A percentile compares a stretch with the other conserved stretches of the same genome.
Evolutionary conservation across 2,113 vertebrate genomes (phyloP).

Genomic region (Podilymbus podiceps): DNA sequence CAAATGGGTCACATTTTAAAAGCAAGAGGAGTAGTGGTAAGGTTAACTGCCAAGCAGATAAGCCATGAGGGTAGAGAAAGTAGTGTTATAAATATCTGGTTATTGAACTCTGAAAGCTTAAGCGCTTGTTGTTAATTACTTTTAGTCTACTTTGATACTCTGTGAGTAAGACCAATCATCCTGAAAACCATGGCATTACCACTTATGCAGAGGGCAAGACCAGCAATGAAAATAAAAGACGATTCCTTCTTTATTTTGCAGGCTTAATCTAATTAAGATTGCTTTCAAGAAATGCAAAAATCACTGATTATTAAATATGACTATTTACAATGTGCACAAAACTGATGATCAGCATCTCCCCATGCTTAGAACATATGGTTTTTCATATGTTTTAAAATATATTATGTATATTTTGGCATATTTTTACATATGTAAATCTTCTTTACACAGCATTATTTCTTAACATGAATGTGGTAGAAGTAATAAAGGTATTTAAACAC

Average conservation of each 20-base stretch:
- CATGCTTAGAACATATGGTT: background rate
- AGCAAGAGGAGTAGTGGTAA: background rate
- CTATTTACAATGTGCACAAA: background rate
- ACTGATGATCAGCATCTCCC: background rate
- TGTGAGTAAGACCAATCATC: background rate
- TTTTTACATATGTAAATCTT: background rate
- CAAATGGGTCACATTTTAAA: background rate
- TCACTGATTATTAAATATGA: background rate
- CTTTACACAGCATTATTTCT: background rate
- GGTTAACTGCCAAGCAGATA: background rate
- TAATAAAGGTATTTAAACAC: background rate
- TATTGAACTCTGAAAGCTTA: background rate
- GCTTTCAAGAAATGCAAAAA: background rate
- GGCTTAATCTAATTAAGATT: background rate
- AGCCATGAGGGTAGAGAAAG: background rate
- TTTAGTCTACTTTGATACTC: background rate
- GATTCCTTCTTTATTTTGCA: background rate
- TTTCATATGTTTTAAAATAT: background rate
- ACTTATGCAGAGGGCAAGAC: background rate
- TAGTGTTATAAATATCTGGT: background rate
- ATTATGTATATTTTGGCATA: background rate
- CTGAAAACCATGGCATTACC: background rate
- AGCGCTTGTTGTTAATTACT: background rate
- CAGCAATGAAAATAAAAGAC: background rate
- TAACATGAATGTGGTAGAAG: background rate